These are phyloP conservation scores for Hyaena hyaena DNA, from an alignment of 2,113 vertebrate genomes.

Conservation along the genomic window DNA sequence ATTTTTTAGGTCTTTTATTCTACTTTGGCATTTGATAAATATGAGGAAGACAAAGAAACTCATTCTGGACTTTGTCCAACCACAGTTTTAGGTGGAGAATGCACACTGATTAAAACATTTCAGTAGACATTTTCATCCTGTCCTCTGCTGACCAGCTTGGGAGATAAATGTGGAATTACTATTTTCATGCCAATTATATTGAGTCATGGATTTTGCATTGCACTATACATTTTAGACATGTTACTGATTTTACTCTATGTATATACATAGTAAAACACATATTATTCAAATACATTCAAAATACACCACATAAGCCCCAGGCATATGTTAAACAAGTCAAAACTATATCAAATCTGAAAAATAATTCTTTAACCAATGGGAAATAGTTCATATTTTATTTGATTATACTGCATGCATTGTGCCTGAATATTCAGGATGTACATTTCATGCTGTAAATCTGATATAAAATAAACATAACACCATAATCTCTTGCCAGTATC, in stretches of 20 bases:
- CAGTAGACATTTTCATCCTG: background rate
- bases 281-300: constrained; percentile 24
- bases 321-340: constrained; percentile 19
- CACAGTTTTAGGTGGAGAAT: constrained; percentile 27
- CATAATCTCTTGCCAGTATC: background rate
- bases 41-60: constrained; percentile 19
- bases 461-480: background rate
- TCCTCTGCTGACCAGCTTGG: background rate
- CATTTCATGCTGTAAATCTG: background rate
- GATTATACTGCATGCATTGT: background rate
- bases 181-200: constrained; percentile 21
- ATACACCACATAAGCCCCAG: background rate
- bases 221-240: background rate
- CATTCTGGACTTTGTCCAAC: constrained; percentile 46
- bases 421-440: background rate
- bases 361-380: background rate
- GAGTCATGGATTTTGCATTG: constrained; percentile 14
- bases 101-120: constrained; percentile 48
- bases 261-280: background rate
- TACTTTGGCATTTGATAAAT: constrained; percentile 35
- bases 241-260: background rate
- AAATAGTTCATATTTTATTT: constrained; percentile 35
- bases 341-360: constrained; percentile 13
- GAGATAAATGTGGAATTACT: background rate
- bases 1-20: background rate